phyloP scores from a whole-genome alignment of 2,888 invertebrate species.

The Lycophotia porphyrea region DNA sequence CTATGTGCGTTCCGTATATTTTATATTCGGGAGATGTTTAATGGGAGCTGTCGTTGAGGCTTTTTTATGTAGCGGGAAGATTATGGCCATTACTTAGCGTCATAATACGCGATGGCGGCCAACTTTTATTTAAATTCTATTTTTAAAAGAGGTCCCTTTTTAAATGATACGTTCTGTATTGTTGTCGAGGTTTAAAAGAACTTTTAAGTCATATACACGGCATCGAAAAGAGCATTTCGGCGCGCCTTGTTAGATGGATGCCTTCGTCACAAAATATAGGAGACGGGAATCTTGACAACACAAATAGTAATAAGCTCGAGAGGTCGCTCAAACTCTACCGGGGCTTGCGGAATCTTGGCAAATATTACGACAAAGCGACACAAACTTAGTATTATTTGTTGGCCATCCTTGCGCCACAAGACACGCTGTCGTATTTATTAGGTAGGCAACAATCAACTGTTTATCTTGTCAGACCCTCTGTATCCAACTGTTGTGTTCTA shows the following conservation, averaged over 20 bases:
- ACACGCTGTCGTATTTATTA: slow-evolving; percentile 50
- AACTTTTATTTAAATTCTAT: slow-evolving; percentile 38
- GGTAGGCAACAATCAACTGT: slow-evolving; percentile 36
- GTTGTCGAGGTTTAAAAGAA: slow-evolving; percentile 28
- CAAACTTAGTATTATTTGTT: slow-evolving; percentile 85
- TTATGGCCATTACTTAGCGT: slow-evolving; percentile 59
- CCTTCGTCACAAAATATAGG: slow-evolving; percentile 72
- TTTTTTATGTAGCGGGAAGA: slow-evolving; percentile 55
- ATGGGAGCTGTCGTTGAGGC: slow-evolving; percentile 51
- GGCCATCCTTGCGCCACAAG: slow-evolving; percentile 76
- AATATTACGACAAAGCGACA: slow-evolving; percentile 86
- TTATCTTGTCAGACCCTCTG: slow-evolving; percentile 30
- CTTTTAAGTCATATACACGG: slow-evolving; percentile 17
- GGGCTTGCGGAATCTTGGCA: slow-evolving; percentile 81
- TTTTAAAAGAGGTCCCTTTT: slow-evolving; percentile 25
- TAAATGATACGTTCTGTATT: slow-evolving; percentile 21
- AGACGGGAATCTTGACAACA: slow-evolving; percentile 80
- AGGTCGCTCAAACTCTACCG: slow-evolving; percentile 81
- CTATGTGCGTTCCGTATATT: slow-evolving; percentile 55
- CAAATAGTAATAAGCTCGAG: slow-evolving; percentile 87
- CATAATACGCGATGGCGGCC: slow-evolving; percentile 37
- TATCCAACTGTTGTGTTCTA: not conserved
- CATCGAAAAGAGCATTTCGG: slow-evolving; percentile 34
- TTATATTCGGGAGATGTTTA: slow-evolving; percentile 61
- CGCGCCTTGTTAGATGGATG: slow-evolving; percentile 38